These are phyloP conservation scores for Nasonia longicornis DNA, from an alignment of 1,140 invertebrate genomes.

Conservation along the genomic window DNA sequence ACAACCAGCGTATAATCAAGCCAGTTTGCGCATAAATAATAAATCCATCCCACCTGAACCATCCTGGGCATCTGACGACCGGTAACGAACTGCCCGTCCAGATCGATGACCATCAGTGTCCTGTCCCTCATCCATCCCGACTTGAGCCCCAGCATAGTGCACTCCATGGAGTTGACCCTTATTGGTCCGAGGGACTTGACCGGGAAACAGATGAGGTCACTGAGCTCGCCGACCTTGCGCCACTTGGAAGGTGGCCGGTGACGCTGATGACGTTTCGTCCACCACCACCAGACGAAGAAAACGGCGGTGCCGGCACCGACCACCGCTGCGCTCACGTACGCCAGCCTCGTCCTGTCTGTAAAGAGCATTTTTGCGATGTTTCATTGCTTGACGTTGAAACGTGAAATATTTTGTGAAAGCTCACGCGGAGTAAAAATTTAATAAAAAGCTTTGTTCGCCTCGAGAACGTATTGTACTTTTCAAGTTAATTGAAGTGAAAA, in stretches of 20 bases:
- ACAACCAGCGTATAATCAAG: too few relatives aligned
- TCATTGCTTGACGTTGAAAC: too few relatives aligned
- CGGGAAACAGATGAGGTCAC: slow-evolving; percentile 68
- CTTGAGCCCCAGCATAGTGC: slow-evolving; percentile 66
- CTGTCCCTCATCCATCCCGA: slow-evolving; percentile 69
- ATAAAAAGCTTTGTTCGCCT: not conserved
- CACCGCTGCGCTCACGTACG: slow-evolving; percentile 58
- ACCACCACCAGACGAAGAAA: slow-evolving; percentile 61
- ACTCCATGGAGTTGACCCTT: slow-evolving; percentile 60
- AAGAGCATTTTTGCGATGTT: not conserved
- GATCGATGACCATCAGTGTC: slow-evolving; percentile 69
- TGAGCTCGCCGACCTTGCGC: slow-evolving; percentile 69
- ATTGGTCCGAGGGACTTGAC: slow-evolving; percentile 70
- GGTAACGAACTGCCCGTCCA: slow-evolving; percentile 69
- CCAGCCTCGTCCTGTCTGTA: slow-evolving; percentile 59
- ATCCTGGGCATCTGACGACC: slow-evolving; percentile 69
- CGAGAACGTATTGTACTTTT: too few relatives aligned
- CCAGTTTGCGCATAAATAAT: too few relatives aligned
- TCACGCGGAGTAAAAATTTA: not conserved
- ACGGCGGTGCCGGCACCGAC: slow-evolving; percentile 61
- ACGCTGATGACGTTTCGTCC: slow-evolving; percentile 55
- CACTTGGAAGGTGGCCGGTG: slow-evolving; percentile 58
- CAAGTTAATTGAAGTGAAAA: too few relatives aligned
- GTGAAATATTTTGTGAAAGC: too few relatives aligned
- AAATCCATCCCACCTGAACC: slow-evolving; percentile 61